phyloP scores from a whole-genome alignment of 2,888 invertebrate species.

The Branchipolynoe longqiensis region DNA sequence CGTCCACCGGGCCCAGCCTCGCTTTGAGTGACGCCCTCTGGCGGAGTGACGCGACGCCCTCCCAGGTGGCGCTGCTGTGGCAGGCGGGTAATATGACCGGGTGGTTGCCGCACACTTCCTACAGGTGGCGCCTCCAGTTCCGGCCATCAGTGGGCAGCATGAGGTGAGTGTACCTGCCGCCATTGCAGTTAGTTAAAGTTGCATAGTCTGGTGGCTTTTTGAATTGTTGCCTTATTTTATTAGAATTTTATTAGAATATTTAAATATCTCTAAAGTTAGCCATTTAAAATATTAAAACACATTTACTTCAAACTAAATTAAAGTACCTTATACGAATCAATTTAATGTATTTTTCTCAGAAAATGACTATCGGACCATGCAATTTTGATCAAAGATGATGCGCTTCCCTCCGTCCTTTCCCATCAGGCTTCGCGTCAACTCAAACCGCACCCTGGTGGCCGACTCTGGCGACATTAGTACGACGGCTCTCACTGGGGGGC shows the following conservation, averaged over 20 bases:
- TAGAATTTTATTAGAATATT: background rate
- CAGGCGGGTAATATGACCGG: conserved; percentile 69
- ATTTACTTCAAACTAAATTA: background rate
- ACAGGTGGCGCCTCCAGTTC: conserved; percentile 70
- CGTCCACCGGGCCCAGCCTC: conserved; percentile 64
- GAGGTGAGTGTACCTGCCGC: no score
- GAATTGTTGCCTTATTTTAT: no score
- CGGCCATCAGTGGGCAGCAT: conserved; percentile 69
- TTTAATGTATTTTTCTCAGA: background rate
- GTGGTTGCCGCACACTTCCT: conserved; percentile 69
- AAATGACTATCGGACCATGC: background rate
- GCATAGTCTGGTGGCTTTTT: no score
- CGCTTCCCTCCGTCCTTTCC: background rate
- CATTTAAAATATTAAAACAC: background rate
- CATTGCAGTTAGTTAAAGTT: no score
- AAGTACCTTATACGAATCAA: background rate
- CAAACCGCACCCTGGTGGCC: conserved; percentile 62
- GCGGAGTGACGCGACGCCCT: conserved; percentile 83
- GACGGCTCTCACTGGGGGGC: conserved; percentile 70
- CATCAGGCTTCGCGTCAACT: background rate
- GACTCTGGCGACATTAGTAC: conserved; percentile 73
- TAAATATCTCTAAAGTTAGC: no score
- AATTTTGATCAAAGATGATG: background rate
- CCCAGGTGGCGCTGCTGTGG: conserved; percentile 85
- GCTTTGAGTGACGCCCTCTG: conserved; percentile 68